phyloP scores from a whole-genome alignment of 1,140 invertebrate species.

The Zaprionus camerounensis region DNA sequence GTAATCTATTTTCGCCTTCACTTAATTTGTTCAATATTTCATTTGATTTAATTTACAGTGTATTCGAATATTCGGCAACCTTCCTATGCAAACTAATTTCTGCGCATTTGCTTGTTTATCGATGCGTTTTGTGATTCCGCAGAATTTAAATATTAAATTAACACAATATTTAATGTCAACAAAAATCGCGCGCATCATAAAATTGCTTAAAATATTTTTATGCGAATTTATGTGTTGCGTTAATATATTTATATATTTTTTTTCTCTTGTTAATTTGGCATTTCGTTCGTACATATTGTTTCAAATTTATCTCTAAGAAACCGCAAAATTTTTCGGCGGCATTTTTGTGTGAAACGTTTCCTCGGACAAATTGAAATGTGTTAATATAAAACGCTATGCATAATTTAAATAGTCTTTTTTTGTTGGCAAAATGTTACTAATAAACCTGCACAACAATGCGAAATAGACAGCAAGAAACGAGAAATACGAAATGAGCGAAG shows the following conservation, averaged over 20 bases:
- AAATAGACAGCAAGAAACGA: conserved; percentile 1
- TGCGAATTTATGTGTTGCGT: conserved; percentile 45
- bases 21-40: background rate
- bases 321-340: conserved; percentile 48
- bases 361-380: conserved; percentile 78
- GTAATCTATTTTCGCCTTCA: background rate
- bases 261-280: conserved; percentile 12
- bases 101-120: conserved; percentile 40
- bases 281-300: conserved; percentile 56
- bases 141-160: conserved; percentile 80
- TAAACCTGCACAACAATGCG: conserved; percentile 23
- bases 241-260: conserved; percentile 35
- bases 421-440: conserved; percentile 29
- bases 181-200: conserved; percentile 61
- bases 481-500: conserved; percentile 2
- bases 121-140: conserved; percentile 61
- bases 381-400: conserved; percentile 65
- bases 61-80: conserved; percentile 17
- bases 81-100: background rate
- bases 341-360: conserved; percentile 55
- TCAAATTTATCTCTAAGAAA: conserved; percentile 57
- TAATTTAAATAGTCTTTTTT: conserved; percentile 56
- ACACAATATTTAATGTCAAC: conserved; percentile 80
- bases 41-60: conserved; percentile 1
- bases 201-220: conserved; percentile 71